Evolutionary conservation across 2,113 vertebrate species (phyloP).

Genomic region (Menidia beryllina): DNA sequence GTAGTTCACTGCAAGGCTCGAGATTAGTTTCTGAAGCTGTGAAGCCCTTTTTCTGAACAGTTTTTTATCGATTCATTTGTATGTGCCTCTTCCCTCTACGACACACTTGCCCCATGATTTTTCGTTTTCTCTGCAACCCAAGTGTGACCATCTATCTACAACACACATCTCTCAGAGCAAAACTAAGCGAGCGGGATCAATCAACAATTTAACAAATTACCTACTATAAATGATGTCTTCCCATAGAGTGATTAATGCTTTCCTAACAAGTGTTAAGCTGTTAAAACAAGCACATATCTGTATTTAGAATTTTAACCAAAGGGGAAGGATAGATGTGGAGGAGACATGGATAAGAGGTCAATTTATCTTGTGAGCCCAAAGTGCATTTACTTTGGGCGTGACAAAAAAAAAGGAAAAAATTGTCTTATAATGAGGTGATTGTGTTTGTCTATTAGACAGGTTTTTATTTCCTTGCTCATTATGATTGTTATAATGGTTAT

Average conservation of each 20-base stretch:
- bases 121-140: neutral
- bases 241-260: neutral
- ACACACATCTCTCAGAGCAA: neutral
- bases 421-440: constrained; percentile 94
- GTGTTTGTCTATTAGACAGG: constrained; percentile 98
- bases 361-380: neutral
- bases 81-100: too few relatives aligned
- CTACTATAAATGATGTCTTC: neutral
- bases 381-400: constrained; percentile 92
- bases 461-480: constrained; percentile 88
- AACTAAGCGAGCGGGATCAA: neutral
- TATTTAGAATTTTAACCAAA: too few relatives aligned
- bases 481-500: constrained; percentile 58
- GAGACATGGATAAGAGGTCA: neutral
- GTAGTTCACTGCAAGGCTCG: too few relatives aligned
- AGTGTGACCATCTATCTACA: neutral
- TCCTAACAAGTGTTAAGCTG: neutral
- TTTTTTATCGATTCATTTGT: too few relatives aligned
- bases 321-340: too few relatives aligned
- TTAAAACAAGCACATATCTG: too few relatives aligned
- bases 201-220: too few relatives aligned
- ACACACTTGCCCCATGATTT: too few relatives aligned
- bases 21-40: too few relatives aligned
- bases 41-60: too few relatives aligned
- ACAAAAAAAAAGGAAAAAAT: constrained; percentile 82